Evolutionary conservation across 64 coral and sea anemone species (phyloP).

Genomic region (Trachythela sp.): DNA sequence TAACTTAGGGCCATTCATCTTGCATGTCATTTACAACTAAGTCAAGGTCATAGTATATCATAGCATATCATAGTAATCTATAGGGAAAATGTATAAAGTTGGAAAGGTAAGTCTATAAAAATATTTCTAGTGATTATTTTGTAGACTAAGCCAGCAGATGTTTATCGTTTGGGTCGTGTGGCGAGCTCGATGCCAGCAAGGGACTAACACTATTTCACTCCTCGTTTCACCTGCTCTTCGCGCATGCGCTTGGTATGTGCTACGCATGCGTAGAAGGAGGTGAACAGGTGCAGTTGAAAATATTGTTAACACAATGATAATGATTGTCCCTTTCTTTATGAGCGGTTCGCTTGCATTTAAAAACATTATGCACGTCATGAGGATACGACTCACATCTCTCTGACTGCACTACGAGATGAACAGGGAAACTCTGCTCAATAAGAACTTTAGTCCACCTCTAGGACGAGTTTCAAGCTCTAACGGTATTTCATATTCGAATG

Average conservation of each 20-base stretch:
- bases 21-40: neutral
- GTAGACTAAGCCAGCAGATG: constrained; percentile 22
- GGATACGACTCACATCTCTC: constrained; percentile 73
- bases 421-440: constrained; percentile 89
- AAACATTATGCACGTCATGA: constrained; percentile 99
- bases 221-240: constrained; percentile 33
- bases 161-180: constrained; percentile 11
- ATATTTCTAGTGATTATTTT: neutral
- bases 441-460: constrained; percentile 91
- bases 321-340: constrained; percentile 99
- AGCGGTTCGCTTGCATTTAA: constrained; percentile 99
- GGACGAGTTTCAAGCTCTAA: constrained; percentile 84
- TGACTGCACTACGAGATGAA: constrained; percentile 90
- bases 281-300: constrained; percentile 99
- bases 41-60: neutral
- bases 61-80: neutral
- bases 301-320: constrained; percentile 99
- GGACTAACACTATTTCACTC: neutral
- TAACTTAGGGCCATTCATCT: neutral
- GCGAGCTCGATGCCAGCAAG: neutral
- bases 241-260: constrained; percentile 83
- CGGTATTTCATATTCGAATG: constrained; percentile 89
- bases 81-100: neutral
- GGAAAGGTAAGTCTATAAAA: neutral
- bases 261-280: constrained; percentile 72